Evolutionary conservation across 2,888 invertebrate genomes (phyloP), one percentile per base, ranked within the genome.

Genomic region (Physocephala rufipes): DNA sequence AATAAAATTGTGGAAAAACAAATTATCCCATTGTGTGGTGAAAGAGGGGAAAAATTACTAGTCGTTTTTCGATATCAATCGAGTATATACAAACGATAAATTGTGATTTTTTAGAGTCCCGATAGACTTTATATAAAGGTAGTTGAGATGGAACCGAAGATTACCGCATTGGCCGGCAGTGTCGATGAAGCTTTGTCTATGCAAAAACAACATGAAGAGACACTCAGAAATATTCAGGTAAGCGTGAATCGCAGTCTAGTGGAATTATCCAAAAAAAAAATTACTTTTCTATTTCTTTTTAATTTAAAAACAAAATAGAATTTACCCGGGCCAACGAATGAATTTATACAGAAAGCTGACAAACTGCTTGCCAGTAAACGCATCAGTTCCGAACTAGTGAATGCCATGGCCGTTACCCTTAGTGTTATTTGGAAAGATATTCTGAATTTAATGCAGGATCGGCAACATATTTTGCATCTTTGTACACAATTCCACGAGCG

Each of bases 281-380:
- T 36, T 15, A n/a, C 13, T 63, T 13, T 28, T 28, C 28, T 28
- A 4, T 12, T 28, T 4, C 36, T 3, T 36, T 26, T 55, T n/a
- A 1, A n/a, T 2, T 45, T n/a, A 9, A 3, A 84, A 95, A n/a
- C n/a, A n/a, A n/a, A n/a, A n/a, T n/a, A n/a, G 94, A 91, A 90
- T 80, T 94, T 95, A 86, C 94, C 95, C 83, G 93, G 93, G 82
- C 95, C 95, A 69, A 94, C 95, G 79, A 94, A 94, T 80, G 95
- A 95, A 85, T 90, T 96, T 73, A 90, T 95, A 73, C 89, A 91
- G 67, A 92, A 94, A 86, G 95, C 95, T n/a, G 95, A 96, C 85
- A 91, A 92, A 80, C 87, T 95, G 76, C 92, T 95, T 77, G 90
- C 92, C 69, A 91, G 91, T 36, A 92, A 93, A 82, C 90, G 91